Percentiles rank a stretch among this genome's conserved stretches.
Evolutionary conservation across 2,113 vertebrate genomes (phyloP).

Genomic region (Mystacornis crossleyi): DNA sequence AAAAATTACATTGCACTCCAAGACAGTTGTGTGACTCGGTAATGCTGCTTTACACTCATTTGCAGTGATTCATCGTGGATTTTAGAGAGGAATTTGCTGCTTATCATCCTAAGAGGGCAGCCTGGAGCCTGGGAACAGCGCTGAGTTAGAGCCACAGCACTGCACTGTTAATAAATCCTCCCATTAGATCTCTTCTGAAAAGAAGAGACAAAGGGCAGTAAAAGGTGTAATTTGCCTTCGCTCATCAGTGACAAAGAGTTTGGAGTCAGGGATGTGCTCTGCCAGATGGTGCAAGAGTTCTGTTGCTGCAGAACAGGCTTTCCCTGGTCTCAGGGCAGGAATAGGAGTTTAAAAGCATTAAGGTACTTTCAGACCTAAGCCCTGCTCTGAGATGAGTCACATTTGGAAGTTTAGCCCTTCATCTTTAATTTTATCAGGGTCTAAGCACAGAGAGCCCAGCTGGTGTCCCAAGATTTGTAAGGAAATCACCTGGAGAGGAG

Average conservation of each 20-base stretch:
- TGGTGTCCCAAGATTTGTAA: background rate
- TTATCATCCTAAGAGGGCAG: slow-evolving; percentile 48
- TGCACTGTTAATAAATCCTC: background rate
- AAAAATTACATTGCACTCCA: background rate
- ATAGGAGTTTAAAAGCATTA: background rate
- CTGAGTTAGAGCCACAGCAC: background rate
- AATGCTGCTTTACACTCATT: background rate
- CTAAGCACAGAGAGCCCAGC: background rate
- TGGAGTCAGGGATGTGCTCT: background rate
- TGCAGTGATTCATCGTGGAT: background rate
- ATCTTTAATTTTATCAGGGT: background rate
- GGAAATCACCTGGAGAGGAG: background rate
- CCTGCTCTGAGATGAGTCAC: background rate
- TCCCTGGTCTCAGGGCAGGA: background rate
- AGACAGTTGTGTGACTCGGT: background rate
- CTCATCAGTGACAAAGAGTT: background rate
- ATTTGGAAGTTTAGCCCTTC: background rate
- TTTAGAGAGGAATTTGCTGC: background rate
- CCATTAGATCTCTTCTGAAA: background rate
- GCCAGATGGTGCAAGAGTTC: background rate
- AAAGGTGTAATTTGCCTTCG: background rate
- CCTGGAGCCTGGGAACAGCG: slow-evolving; percentile 30
- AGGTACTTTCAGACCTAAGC: background rate
- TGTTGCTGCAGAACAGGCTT: background rate
- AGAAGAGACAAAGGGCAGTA: background rate